Conservation (phyloP, 2,113 vertebrate genomes). For the Saimiri boliviensis region DNA sequence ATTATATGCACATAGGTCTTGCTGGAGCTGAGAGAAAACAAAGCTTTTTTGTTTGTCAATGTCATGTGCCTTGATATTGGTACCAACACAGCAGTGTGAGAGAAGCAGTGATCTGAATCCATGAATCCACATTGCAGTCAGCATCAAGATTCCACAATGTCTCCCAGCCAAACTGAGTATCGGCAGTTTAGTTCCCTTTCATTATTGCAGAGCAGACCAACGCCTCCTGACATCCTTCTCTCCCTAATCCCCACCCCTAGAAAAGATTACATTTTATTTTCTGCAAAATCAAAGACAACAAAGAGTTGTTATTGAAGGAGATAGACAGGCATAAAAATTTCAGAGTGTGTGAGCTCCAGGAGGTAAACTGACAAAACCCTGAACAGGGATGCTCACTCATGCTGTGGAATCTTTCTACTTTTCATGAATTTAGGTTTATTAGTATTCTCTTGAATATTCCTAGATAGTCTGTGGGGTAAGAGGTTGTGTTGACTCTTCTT, state of each 20-base stretch:
- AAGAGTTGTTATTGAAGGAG: background rate
- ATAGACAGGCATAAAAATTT: background rate
- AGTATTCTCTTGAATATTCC: no score
- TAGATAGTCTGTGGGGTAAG: no score
- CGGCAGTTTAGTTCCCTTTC: background rate
- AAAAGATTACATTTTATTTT: constrained; percentile 22
- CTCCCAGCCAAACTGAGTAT: background rate
- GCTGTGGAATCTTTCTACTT: background rate
- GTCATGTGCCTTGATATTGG: background rate
- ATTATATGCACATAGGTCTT: background rate
- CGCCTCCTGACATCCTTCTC: background rate
- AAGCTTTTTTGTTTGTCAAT: background rate
- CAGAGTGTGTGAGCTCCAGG: background rate
- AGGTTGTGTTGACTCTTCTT: no score
- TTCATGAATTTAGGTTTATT: no score
- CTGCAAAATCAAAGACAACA: constrained; percentile 12
- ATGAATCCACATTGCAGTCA: background rate
- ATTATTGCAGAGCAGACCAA: background rate
- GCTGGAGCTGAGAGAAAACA: background rate
- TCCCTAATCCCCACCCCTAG: background rate
- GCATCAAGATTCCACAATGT: background rate
- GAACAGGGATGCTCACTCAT: background rate
- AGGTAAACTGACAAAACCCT: background rate
- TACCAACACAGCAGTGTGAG: background rate
- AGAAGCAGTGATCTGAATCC: background rate